A percentile compares a stretch with the other conserved stretches of the same genome.
phyloP scores from a whole-genome alignment of 2,888 invertebrate genomes.

The Neoscelio sp. region DNA sequence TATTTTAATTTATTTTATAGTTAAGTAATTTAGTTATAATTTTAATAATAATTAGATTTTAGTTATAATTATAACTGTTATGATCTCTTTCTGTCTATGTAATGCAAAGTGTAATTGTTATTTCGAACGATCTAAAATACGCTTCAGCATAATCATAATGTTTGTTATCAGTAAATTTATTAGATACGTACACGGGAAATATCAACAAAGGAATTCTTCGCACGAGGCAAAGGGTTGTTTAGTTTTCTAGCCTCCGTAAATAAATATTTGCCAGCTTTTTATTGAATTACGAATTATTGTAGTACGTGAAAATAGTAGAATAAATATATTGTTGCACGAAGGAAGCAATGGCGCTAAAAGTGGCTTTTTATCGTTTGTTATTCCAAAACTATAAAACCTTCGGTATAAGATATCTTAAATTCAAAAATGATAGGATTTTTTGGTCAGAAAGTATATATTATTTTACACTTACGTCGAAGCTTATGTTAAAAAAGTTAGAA shows the following conservation, averaged over 20 bases:
- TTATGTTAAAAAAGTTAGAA: too few relatives aligned
- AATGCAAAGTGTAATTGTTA: neutral
- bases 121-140: conserved; percentile 5
- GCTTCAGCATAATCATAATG: conserved; percentile 11
- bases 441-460: too few relatives aligned
- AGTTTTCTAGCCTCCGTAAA: conserved; percentile 41
- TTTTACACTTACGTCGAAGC: too few relatives aligned
- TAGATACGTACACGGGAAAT: conserved; percentile 26
- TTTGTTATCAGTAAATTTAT: conserved; percentile 48
- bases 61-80: too few relatives aligned
- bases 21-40: too few relatives aligned
- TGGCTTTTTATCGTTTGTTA: neutral
- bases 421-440: too few relatives aligned
- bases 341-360: neutral
- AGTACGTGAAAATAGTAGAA: conserved; percentile 1
- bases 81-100: too few relatives aligned
- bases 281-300: conserved; percentile 40
- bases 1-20: too few relatives aligned
- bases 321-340: neutral
- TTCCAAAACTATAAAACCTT: neutral
- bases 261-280: conserved; percentile 47
- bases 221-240: conserved; percentile 10
- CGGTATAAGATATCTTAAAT: too few relatives aligned
- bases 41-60: too few relatives aligned
- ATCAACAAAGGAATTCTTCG: conserved; percentile 40